Evolutionary conservation across 1,140 invertebrate genomes (phyloP), one percentile per base, ranked within the genome.

Genomic region (Trichonephila clavipes): DNA sequence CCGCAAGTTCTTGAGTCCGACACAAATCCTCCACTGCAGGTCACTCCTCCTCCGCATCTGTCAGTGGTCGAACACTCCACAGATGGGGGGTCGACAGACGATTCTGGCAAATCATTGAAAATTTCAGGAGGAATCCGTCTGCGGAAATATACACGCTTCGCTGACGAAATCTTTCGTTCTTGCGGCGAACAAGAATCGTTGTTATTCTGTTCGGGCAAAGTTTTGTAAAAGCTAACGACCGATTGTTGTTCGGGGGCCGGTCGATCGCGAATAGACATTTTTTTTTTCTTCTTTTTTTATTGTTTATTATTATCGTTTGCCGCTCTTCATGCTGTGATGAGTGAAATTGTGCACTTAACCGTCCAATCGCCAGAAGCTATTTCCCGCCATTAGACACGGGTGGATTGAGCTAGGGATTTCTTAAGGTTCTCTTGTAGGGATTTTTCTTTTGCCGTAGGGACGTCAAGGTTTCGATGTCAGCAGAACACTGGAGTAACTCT

Each of bases 361-460:
- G 83, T 72, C 61, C 91, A 86, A 92, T 92, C 82, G 91, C 83
- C 51, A 18, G 40, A 34, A 72, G 91, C 83, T 61, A 92, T 87
- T 92, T 92, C 91, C 82, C 91, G 91, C 91, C 91, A 92, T 92
- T 92, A 92, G 91, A 2, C 40, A 72, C 51, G 91, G 66, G n/a
- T 92, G 82, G 91, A 51, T 87, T 89, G 88, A 34, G 21, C 7
- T 92, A 61, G 91, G 91, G 91, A 92, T 92, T 92, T 92, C 34
- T 66, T 85, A 21, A 34, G 21, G 16, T 16, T 16, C 6, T 8
- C 40, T 61, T n/a, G 88, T 90, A 62, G 89, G 89, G 89, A 90
- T 82, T 90, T 90, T 62, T 69, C 34, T 72, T 51, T 72, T 16
- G 44, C 21, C 8, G 72, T 81, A 90, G 72, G 89, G 89, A 81